A percentile compares a stretch with the other conserved stretches of the same genome.
Conservation (phyloP, 1,140 invertebrate species). For the Cyrtorhinus lividipennis region DNA sequence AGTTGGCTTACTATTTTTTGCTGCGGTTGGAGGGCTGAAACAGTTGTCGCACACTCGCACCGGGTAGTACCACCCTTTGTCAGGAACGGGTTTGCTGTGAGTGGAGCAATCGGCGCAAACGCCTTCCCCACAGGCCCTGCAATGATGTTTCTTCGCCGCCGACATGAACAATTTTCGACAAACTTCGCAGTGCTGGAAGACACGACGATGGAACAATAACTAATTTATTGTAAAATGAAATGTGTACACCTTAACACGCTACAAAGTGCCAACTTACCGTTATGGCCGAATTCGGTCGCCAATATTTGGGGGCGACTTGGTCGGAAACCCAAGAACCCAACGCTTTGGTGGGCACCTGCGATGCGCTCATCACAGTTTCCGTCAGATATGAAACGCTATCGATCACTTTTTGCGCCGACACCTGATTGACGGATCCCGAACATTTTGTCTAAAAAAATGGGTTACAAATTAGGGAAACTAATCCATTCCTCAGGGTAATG, state of each 20-base stretch:
- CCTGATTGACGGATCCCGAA: conserved; percentile 34
- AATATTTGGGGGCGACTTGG: conserved; percentile 63
- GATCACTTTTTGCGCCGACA: conserved; percentile 58
- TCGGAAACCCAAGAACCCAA: conserved; percentile 60
- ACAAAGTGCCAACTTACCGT: conserved; percentile 33
- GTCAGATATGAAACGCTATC: conserved; percentile 58
- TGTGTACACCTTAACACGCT: not conserved
- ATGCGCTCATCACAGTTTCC: conserved; percentile 50
- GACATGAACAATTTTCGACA: conserved; percentile 41
- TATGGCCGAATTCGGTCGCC: conserved; percentile 65
- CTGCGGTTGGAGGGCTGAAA: conserved; percentile 26
- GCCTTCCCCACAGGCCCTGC: conserved; percentile 58
- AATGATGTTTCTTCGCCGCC: conserved; percentile 56
- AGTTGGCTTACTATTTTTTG: not conserved
- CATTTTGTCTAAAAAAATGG: conserved; percentile 13
- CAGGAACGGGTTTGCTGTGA: conserved; percentile 42
- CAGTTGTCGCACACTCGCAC: conserved; percentile 56
- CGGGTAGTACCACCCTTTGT: conserved; percentile 45
- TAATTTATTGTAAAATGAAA: not conserved
- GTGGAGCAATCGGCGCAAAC: conserved; percentile 47
- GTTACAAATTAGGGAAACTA: not conserved
- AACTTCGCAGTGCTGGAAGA: conserved; percentile 42
- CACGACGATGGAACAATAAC: not conserved
- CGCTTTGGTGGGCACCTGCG: conserved; percentile 51
- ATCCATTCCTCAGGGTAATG: not conserved